phyloP scores from a whole-genome alignment of 1,140 invertebrate species.

The Leptinotarsa texana region DNA sequence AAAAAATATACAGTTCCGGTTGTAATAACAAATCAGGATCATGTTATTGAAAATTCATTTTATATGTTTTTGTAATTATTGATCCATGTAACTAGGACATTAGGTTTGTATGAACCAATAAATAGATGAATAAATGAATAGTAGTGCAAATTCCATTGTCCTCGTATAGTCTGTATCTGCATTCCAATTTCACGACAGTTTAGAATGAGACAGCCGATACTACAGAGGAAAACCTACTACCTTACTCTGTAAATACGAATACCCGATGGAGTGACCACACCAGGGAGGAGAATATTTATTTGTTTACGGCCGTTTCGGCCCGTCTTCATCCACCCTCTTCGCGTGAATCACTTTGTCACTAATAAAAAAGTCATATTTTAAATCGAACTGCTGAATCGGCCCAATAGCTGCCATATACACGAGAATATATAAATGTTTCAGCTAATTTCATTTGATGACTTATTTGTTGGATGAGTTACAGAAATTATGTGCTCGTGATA shows the following conservation, averaged over 20 bases:
- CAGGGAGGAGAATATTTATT: slow-evolving; percentile 16
- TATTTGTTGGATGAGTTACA: slow-evolving; percentile 9
- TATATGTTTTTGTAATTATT: no score
- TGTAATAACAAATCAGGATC: no score
- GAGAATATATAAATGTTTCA: slow-evolving; percentile 17
- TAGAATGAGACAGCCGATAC: not conserved
- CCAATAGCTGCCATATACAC: slow-evolving; percentile 8
- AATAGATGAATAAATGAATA: no score
- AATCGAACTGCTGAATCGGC: slow-evolving; percentile 12
- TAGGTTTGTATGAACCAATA: no score
- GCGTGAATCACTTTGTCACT: slow-evolving; percentile 19
- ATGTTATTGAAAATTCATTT: no score
- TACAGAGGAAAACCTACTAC: not conserved
- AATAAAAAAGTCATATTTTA: slow-evolving; percentile 24
- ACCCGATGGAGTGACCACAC: slow-evolving; percentile 18
- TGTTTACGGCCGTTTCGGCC: slow-evolving; percentile 14
- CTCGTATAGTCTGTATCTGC: no score
- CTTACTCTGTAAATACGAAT: slow-evolving; percentile 17
- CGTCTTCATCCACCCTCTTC: slow-evolving; percentile 21
- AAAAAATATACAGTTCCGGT: no score
- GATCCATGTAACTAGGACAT: no score
- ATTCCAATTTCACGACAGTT: not conserved
- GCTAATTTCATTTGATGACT: slow-evolving; percentile 16
- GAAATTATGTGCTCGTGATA: not conserved
- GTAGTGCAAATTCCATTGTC: no score